These are phyloP conservation scores for Eubucco bourcierii DNA, from an alignment of 2,113 vertebrate genomes.

Conservation along the genomic window DNA sequence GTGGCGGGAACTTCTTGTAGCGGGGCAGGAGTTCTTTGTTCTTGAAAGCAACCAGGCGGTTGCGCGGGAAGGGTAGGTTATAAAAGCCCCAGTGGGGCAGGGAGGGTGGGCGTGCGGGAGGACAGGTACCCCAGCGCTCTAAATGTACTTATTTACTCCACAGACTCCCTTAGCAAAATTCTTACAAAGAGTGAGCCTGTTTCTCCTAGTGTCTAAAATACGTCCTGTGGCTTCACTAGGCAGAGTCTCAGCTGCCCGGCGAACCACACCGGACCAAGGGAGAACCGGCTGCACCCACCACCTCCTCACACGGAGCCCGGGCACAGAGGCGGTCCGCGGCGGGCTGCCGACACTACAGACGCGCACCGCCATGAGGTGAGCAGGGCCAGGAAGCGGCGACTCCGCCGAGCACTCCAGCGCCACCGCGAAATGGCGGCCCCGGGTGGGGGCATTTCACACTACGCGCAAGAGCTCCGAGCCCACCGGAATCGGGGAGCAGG, in stretches of 20 bases:
- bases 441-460: background rate
- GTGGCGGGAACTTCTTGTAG: too few relatives aligned
- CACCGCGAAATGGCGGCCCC: background rate
- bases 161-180: too few relatives aligned
- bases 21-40: too few relatives aligned
- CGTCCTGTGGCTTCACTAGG: background rate
- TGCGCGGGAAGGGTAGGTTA: too few relatives aligned
- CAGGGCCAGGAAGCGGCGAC: fast-evolving
- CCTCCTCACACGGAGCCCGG: fast-evolving
- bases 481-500: fast-evolving
- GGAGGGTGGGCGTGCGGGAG: too few relatives aligned
- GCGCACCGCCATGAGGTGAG: background rate
- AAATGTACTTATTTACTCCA: too few relatives aligned
- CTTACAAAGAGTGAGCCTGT: too few relatives aligned
- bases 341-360: fast-evolving
- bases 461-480: background rate
- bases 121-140: too few relatives aligned
- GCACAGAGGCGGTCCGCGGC: too few relatives aligned
- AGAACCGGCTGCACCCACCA: too few relatives aligned
- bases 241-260: background rate
- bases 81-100: too few relatives aligned
- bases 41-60: too few relatives aligned
- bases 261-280: background rate
- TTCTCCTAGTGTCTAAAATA: background rate
- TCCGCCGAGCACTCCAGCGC: background rate